These are phyloP conservation scores for Zapornia atra DNA, from an alignment of 2,113 vertebrate genomes.

Conservation along the genomic window DNA sequence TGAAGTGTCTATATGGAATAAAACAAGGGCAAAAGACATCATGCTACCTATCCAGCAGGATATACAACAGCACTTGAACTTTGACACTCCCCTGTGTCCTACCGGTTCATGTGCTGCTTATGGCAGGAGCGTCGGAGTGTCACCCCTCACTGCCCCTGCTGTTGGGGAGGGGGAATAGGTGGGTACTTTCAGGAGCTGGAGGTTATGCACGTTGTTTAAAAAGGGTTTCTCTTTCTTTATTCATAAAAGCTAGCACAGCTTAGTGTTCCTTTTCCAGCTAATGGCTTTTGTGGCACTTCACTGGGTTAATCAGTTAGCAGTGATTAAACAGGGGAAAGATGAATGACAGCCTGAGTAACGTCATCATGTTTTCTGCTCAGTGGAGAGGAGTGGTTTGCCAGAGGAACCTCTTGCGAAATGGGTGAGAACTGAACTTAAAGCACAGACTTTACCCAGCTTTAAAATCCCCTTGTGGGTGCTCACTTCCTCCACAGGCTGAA, in stretches of 20 bases:
- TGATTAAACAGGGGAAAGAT: conserved; percentile 46
- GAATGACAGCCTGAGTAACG: conserved; percentile 6
- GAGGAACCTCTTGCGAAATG: conserved; percentile 33
- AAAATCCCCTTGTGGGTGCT: background rate
- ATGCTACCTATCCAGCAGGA: background rate
- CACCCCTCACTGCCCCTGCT: background rate
- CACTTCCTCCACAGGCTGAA: background rate
- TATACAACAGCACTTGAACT: background rate
- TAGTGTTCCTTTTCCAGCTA: background rate
- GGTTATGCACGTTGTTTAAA: background rate
- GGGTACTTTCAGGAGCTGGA: background rate
- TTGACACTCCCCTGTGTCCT: background rate
- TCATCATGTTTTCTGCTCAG: background rate
- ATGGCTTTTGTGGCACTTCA: conserved; percentile 5
- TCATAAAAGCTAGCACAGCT: background rate
- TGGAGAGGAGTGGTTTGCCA: conserved; percentile 7
- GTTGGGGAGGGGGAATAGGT: background rate
- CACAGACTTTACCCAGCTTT: background rate
- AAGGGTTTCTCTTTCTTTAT: background rate
- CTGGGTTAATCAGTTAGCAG: conserved; percentile 62
- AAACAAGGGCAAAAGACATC: conserved; percentile 3
- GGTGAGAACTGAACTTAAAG: background rate
- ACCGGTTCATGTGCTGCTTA: background rate
- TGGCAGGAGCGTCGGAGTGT: background rate
- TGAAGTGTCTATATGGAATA: background rate